phyloP scores from a whole-genome alignment of 1,140 invertebrate species.

The Xylocopa sonorina region DNA sequence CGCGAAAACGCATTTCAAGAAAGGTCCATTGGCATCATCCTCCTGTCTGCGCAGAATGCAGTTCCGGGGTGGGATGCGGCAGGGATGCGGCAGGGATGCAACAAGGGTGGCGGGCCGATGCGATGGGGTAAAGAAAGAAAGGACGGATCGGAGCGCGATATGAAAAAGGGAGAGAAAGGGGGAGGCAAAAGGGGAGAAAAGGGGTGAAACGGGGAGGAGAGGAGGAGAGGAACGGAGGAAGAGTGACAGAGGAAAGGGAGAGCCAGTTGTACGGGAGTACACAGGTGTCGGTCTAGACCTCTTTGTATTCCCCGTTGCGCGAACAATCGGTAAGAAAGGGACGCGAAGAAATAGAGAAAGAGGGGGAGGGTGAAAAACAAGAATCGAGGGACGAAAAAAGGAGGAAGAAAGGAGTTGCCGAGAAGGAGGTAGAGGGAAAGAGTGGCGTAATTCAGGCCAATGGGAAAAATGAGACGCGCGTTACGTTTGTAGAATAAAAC shows the following conservation, averaged over 20 bases:
- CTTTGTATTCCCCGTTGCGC: constrained; percentile 60
- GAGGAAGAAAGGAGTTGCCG: constrained; percentile 23
- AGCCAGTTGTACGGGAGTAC: constrained; percentile 62
- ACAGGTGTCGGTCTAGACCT: constrained; percentile 79
- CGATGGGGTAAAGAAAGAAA: background rate
- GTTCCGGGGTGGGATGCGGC: constrained; percentile 57
- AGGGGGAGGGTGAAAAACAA: constrained; percentile 32
- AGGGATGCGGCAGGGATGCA: constrained; percentile 40
- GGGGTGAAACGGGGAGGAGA: background rate
- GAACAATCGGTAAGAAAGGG: constrained; percentile 43
- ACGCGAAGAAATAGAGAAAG: constrained; percentile 26
- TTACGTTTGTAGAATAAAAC: constrained; percentile 65
- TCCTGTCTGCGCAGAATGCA: constrained; percentile 47
- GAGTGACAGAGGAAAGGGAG: constrained; percentile 17
- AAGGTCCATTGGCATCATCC: constrained; percentile 17
- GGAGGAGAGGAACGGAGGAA: background rate
- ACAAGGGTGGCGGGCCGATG: constrained; percentile 16
- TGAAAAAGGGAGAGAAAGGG: background rate
- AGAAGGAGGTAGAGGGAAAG: constrained; percentile 42
- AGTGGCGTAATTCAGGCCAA: constrained; percentile 62
- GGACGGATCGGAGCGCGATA: background rate
- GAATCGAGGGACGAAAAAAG: constrained; percentile 37
- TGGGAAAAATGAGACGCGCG: constrained; percentile 70
- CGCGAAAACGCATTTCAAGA: constrained; percentile 18
- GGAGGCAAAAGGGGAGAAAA: background rate